Percentiles rank a stretch among this genome's conserved stretches.
Conservation (phyloP, 2,113 vertebrate genomes). For the Miniopterus natalensis region DNA sequence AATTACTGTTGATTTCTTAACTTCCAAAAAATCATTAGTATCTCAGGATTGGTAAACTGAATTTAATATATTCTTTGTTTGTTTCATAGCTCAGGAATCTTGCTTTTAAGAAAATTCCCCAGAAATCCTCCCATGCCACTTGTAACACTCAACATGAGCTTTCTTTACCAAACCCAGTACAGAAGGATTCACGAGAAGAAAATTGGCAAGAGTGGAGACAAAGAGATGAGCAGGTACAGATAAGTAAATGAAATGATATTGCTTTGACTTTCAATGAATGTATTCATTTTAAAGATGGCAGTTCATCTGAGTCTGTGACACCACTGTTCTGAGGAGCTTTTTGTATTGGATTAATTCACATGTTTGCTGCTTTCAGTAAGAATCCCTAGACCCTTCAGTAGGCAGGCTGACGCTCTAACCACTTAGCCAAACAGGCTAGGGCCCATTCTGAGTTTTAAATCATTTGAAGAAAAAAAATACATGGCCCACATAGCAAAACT, state of each 20-base stretch:
- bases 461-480: conserved; percentile 9
- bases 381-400: background rate
- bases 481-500: background rate
- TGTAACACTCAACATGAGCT: conserved; percentile 90
- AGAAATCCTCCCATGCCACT: conserved; percentile 90
- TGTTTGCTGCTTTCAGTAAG: conserved; percentile 8
- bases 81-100: conserved; percentile 93
- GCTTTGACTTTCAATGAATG: conserved; percentile 27
- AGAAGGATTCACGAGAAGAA: conserved; percentile 87
- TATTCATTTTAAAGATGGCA: background rate
- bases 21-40: background rate
- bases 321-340: background rate
- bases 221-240: conserved; percentile 94
- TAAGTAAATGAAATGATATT: conserved; percentile 35
- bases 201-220: conserved; percentile 97
- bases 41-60: background rate
- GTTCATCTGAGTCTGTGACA: background rate
- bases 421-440: no score
- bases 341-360: conserved; percentile 18
- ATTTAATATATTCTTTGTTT: conserved; percentile 60
- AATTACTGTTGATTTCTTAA: background rate
- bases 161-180: conserved; percentile 81
- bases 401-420: no score
- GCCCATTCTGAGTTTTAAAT: background rate
- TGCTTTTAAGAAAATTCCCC: conserved; percentile 97